Conservation (phyloP, 2,888 invertebrate genomes). For the Tetrapedia diversipes region DNA sequence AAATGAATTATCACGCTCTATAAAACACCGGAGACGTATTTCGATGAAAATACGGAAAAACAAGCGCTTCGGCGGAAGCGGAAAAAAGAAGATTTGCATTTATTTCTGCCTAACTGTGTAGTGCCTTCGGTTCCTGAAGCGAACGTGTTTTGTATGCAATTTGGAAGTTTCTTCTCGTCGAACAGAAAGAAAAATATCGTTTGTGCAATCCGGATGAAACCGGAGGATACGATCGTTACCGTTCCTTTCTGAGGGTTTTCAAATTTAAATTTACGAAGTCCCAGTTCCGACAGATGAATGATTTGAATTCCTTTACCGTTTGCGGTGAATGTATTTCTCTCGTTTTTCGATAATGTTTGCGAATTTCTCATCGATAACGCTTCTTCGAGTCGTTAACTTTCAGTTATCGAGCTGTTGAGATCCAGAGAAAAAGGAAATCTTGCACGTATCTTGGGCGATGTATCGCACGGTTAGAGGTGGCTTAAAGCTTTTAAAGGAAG, state of each 20-base stretch:
- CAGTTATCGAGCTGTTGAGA: neutral
- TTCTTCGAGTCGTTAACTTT: conserved; percentile 17
- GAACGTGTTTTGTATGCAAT: neutral
- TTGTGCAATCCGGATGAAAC: neutral
- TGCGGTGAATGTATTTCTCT: neutral
- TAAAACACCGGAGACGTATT: neutral
- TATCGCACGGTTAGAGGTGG: neutral
- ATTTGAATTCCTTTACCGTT: conserved; percentile 18
- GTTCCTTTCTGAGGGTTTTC: neutral
- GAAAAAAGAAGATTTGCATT: conserved; percentile 7
- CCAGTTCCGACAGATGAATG: neutral
- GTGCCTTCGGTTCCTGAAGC: neutral
- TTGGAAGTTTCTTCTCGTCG: neutral
- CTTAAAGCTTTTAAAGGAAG: neutral
- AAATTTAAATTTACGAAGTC: conserved; percentile 18
- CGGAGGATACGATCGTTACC: neutral
- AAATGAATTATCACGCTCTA: conserved; percentile 4
- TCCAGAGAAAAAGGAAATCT: conserved; percentile 8
- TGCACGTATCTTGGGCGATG: neutral
- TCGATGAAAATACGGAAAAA: neutral
- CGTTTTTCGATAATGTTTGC: neutral
- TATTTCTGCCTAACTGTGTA: neutral
- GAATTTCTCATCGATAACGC: neutral
- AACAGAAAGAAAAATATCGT: neutral
- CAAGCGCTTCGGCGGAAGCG: neutral